Base-by-base conservation (phyloP, 2,113 vertebrate genomes). In the Clarias magur region DNA sequence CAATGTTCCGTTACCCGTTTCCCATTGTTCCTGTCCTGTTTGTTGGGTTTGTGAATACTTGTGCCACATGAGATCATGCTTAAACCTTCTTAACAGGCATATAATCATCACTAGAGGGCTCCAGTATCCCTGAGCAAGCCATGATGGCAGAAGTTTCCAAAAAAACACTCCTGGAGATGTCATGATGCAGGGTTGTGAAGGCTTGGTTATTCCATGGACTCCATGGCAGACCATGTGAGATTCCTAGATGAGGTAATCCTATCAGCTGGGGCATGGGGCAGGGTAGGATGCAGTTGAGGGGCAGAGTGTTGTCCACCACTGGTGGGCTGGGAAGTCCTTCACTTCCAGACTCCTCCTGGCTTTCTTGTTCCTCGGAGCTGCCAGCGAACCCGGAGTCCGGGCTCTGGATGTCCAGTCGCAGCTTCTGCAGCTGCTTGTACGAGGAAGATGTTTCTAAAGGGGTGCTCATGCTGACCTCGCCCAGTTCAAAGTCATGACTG, bases 361-460 rank as follows among this genome's bases (percentile, higher is more conserved):
- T 93, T 67, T 93, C 92, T 75, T 92, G 90, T 54, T 92, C 94
- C 0, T 85, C 89, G 0, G 34, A 42, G 6, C 72, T 88, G 1
- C 84, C 87, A 63, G 90, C 75, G 21, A 93, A 57, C 1, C 92
- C 93, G 12, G 93, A 95, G 59, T 95, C 94, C 4, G 91, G 87
- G 63, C 92, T 93, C 75, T 88, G 89, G 0, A 92, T 88, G 60
- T 91, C 91, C 8, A 12, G 17, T 63, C 89, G 82, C 1, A 86
- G 19, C 27, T 85, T 89, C 48, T 93, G 90, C 3, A 90, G 86
- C 38, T 73, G 88, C 85, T 94, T 89, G 10, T 93, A 93, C 23
- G 92, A 92, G 7, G 89, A 91, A 63, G 88, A 87, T 0, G 89
- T 65, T n/a, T 53, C 70, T 82, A 91, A 9, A 0, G 83, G 13